phyloP scores from a whole-genome alignment of 1,140 invertebrate species.

The Philopotamus ludificatus region DNA sequence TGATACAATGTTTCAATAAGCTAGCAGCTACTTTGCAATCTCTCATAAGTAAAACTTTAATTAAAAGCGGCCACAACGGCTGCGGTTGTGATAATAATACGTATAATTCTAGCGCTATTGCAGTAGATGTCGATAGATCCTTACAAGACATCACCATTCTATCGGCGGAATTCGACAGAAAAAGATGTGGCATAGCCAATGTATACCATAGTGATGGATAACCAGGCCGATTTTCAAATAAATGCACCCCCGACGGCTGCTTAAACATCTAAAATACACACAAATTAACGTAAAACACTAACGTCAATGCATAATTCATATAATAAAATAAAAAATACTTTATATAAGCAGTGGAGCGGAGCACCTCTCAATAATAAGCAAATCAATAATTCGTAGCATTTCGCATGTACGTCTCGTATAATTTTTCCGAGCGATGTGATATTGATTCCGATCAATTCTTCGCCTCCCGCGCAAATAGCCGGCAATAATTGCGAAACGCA shows the following conservation, averaged over 20 bases:
- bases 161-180: slow-evolving; percentile 53
- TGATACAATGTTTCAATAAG: slow-evolving; percentile 50
- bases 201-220: slow-evolving; percentile 65
- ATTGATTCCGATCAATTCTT: slow-evolving; percentile 62
- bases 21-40: slow-evolving; percentile 56
- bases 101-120: slow-evolving; percentile 66
- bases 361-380: slow-evolving; percentile 69
- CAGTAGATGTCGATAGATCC: slow-evolving; percentile 58
- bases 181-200: slow-evolving; percentile 63
- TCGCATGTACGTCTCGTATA: slow-evolving; percentile 73
- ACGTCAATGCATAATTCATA: too few species aligned
- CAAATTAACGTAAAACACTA: too few species aligned
- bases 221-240: slow-evolving; percentile 44
- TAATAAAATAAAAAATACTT: slow-evolving; percentile 61
- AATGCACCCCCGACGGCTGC: slow-evolving; percentile 35
- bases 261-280: slow-evolving; percentile 38
- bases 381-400: slow-evolving; percentile 71
- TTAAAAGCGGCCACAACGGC: slow-evolving; percentile 68
- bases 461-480: slow-evolving; percentile 60
- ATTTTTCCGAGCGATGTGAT: slow-evolving; percentile 60
- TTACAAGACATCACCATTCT: slow-evolving; percentile 51
- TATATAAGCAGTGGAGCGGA: slow-evolving; percentile 68
- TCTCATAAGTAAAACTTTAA: slow-evolving; percentile 69
- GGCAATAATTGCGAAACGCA: slow-evolving; percentile 69
- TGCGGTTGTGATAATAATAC: slow-evolving; percentile 74